These are phyloP conservation scores for Amphiura filiformis DNA, from an alignment of 35 echinoderm and acorn worm genomes.

Conservation along the genomic window DNA sequence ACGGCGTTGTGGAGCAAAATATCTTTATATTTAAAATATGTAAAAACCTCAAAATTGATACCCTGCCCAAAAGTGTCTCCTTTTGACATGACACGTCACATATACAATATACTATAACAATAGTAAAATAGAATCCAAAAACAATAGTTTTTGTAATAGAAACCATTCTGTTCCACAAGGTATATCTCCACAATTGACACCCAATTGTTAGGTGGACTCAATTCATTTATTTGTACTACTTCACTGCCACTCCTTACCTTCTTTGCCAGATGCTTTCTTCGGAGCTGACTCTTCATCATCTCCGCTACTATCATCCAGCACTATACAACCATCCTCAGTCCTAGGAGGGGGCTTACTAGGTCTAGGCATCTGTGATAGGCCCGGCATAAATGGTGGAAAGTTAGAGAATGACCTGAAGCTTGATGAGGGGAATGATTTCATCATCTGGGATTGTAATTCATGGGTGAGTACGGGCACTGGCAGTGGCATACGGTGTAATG, in stretches of 20 bases:
- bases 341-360: not conserved
- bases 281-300: constrained; percentile 69
- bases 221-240: not conserved
- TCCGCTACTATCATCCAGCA: constrained; percentile 74
- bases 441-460: not conserved
- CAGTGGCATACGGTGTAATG: not conserved
- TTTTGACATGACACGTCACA: too few species aligned
- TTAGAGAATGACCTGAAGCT: not conserved
- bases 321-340: constrained; percentile 54
- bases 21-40: too few species aligned
- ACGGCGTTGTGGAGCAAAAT: too few species aligned
- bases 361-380: not conserved
- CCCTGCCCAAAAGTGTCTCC: too few species aligned
- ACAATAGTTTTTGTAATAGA: too few species aligned
- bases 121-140: too few species aligned
- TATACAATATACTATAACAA: too few species aligned
- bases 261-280: constrained; percentile 1
- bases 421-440: not conserved
- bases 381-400: not conserved
- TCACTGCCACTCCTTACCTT: not conserved
- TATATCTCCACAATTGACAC: too few species aligned
- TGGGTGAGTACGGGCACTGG: not conserved
- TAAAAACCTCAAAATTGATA: too few species aligned
- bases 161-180: too few species aligned
- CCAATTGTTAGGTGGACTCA: too few species aligned